Base-by-base conservation (phyloP, 2,113 vertebrate species). In the Natator depressus region DNA sequence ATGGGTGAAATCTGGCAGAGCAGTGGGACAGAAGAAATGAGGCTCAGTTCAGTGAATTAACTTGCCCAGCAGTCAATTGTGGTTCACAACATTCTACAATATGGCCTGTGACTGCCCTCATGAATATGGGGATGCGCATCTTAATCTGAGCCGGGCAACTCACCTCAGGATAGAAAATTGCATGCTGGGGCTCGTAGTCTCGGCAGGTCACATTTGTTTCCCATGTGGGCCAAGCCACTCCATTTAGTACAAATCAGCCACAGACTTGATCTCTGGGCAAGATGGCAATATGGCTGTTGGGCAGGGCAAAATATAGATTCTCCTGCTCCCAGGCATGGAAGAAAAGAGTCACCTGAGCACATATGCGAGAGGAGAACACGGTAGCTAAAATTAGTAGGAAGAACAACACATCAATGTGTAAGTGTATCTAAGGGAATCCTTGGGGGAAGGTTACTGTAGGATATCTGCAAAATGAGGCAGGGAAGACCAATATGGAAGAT, bases 11-110 rank as follows among this genome's bases (percentile, higher is more conserved):
- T 84, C 88, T 90, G 19, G 87, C 75, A 80, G 75, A n/a, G 53
- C 93, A 89, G 54, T n/a, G 29, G 75, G 13, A 94, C 19, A 88
- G 47, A 85, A 86, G 69, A 62, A 95, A 89, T 82, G 12, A 20
- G 75, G 42, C 75, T 54, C 24, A 38, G 84, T 29, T 76, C n/a
- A 38, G 65, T 38, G 88, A 88, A 46, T 42, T 92, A 27, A 55
- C 91, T 82, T 62, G 35, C 79, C 86, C 65, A 76, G 8, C 8
- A 46, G 42, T 38, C 59, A 87, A 0, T 72, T 35, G 25, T 3
- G 35, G 82, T 31, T 76, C 2, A 1, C 55, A 93, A 57, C 84
- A 27, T 31, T 88, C 55, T 81, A n/a, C 25, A 80, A 16, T 27
- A 38, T 62, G 50, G 29, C 46, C 24, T 84, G 29, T 31, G 88